A percentile compares a stretch with the other conserved stretches of the same genome.
Conservation (phyloP, 2,113 vertebrate genomes). For the Gopherus evgoodei region DNA sequence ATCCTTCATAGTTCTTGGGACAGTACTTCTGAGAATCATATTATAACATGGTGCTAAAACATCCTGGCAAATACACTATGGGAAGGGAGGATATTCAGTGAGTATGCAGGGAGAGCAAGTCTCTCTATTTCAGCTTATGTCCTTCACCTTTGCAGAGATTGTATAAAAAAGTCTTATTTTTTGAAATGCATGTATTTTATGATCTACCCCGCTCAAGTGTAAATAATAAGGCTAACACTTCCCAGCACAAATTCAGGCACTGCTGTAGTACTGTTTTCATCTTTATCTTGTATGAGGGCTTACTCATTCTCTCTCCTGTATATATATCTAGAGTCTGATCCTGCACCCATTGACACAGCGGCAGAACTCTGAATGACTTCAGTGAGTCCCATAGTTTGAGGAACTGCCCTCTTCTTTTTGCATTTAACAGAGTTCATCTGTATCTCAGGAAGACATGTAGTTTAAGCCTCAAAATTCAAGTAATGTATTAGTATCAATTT, state of each 20-base stretch:
- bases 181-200: accelerated
- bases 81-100: neutral
- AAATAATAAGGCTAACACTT: neutral
- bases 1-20: accelerated
- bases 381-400: neutral
- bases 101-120: neutral
- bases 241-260: neutral
- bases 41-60: neutral
- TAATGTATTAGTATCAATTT: accelerated
- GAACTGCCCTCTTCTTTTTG: neutral
- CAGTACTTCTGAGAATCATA: neutral
- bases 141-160: neutral
- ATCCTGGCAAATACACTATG: neutral
- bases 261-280: neutral
- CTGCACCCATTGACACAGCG: neutral
- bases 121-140: neutral
- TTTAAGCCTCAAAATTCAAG: neutral
- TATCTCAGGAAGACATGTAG: accelerated
- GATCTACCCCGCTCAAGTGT: neutral
- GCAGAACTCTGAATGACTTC: neutral
- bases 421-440: neutral
- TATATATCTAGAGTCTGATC: neutral
- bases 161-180: neutral
- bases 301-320: neutral
- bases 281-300: neutral